A percentile compares a stretch with the other conserved stretches of the same genome.
These are phyloP conservation scores for Ramphastos sulfuratus DNA, from an alignment of 2,113 vertebrate species.

Conservation along the genomic window DNA sequence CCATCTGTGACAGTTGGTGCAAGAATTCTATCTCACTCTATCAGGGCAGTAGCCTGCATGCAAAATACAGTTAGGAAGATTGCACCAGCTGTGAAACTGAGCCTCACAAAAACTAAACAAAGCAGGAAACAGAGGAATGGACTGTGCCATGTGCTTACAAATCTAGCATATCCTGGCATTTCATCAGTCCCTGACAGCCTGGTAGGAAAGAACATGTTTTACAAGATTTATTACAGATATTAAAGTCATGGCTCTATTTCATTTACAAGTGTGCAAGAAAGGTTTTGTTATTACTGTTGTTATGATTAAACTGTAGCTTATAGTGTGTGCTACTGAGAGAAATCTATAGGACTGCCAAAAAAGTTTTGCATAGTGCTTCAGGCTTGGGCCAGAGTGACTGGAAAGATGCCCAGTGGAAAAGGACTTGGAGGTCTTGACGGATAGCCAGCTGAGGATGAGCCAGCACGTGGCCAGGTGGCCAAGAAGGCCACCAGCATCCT, in stretches of 20 bases:
- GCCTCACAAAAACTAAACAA: neutral
- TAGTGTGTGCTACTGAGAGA: neutral
- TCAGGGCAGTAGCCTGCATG: neutral
- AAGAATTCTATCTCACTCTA: neutral
- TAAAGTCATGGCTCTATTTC: neutral
- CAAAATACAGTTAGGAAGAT: neutral
- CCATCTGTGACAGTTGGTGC: neutral
- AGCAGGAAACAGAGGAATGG: neutral
- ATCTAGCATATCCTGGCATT: neutral
- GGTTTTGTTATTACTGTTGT: neutral
- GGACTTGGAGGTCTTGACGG: too few relatives aligned
- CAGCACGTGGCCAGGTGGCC: too few relatives aligned
- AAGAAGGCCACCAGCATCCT: too few relatives aligned
- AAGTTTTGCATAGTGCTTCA: neutral
- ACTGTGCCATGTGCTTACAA: neutral
- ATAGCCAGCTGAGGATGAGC: too few relatives aligned
- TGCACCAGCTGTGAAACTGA: neutral
- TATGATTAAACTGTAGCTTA: neutral
- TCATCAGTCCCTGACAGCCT: neutral
- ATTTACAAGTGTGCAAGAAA: neutral
- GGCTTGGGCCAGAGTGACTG: neutral
- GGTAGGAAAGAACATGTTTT: neutral
- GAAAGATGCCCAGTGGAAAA: neutral
- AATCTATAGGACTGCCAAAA: neutral
- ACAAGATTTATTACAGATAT: neutral